Evolutionary conservation across 2,797 vertebrate species (phyloP), one percentile per base, ranked within the genome.

Genomic region (Poeciliopsis turneri): DNA sequence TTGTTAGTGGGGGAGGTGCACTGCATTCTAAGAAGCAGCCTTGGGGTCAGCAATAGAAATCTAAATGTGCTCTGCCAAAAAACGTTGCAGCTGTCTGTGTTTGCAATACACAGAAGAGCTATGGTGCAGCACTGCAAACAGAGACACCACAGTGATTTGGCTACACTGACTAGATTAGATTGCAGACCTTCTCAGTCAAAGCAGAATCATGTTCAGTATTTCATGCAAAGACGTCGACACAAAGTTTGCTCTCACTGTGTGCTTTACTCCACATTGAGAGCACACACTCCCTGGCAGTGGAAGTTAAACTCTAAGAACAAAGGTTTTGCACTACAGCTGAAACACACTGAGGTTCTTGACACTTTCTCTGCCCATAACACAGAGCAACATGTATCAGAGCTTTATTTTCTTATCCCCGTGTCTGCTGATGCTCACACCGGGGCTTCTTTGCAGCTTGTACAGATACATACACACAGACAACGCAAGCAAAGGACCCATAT

Each of bases 11-110:
- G 72, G 72, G 77, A 59, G 85, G 82, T 90, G 90, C 47, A 39
- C 75, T 74, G 93, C 92, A 94, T 94, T 79, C 85, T 90, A 92
- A 94, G 91, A 85, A 91, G 86, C 86, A 83, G 89, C 88, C 92
- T 90, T 82, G 90, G 88, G 88, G 88, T 91, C 90, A 88, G 84
- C 71, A 72, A 90, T 90, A 92, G 91, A 94, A 93, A 93, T 92
- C 91, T 86, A 82, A 91, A 92, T 89, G 90, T 94, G 90, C 89
- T 92, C 88, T 88, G 87, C 83, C 87, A 90, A 84, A 92, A 92
- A 91, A 91, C 91, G 86, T 88, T 79, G 87, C 92, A 92, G 91
- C 88, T 91, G 93, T 82, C 87, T 89, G 81, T 25, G 76, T 83
- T 80, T 1, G 28, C 82, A n/a, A 74, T 72, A 61, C 86, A 91